A percentile compares a stretch with the other conserved stretches of the same genome.
Conservation (phyloP, 2,113 vertebrate species). For the Larimichthys crocea region DNA sequence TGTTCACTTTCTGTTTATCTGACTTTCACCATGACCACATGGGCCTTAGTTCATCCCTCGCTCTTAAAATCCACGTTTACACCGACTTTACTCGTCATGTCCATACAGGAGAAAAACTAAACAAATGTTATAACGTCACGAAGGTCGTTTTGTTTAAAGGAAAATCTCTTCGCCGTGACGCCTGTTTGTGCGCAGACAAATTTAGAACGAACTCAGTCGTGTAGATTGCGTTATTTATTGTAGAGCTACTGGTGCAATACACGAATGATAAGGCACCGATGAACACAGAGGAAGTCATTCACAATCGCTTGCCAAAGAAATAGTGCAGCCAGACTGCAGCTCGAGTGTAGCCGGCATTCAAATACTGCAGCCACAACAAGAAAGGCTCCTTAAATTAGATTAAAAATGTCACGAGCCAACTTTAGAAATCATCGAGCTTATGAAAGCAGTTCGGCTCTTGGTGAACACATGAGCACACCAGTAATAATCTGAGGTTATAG, state of each 20-base stretch:
- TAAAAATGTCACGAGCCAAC: background rate
- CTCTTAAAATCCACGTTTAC: background rate
- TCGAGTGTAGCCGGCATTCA: background rate
- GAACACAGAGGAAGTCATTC: background rate
- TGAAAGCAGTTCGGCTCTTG: background rate
- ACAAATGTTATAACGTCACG: background rate
- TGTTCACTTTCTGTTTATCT: conserved; percentile 55
- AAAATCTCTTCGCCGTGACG: background rate
- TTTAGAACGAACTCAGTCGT: background rate
- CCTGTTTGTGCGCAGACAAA: background rate
- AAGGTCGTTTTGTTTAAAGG: background rate
- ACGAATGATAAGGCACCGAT: background rate
- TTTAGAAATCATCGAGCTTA: background rate
- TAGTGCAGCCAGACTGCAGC: background rate
- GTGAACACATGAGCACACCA: background rate
- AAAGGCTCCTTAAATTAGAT: background rate
- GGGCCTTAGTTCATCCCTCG: too few relatives aligned
- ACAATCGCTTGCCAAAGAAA: background rate
- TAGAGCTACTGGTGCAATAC: too few relatives aligned
- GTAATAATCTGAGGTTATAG: too few relatives aligned
- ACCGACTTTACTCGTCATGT: background rate
- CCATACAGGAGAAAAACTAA: background rate
- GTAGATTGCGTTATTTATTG: background rate
- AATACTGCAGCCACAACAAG: background rate
- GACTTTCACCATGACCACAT: background rate